These are phyloP conservation scores for Blastobasis adustella DNA, from an alignment of 2,888 invertebrate genomes.

Conservation along the genomic window DNA sequence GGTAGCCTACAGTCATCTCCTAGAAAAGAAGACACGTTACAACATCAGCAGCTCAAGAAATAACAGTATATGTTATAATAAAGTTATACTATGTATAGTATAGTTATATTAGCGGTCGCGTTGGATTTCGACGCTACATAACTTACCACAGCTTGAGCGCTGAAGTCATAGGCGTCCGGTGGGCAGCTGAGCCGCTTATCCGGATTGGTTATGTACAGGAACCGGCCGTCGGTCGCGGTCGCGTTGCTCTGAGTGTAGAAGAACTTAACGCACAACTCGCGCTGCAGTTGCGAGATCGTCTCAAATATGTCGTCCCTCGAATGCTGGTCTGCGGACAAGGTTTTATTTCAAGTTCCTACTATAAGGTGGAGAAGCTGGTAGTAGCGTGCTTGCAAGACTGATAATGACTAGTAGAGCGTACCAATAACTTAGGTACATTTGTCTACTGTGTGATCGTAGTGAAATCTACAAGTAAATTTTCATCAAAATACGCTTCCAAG, in stretches of 20 bases:
- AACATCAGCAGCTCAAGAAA: background rate
- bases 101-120: no score
- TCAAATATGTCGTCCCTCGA: conserved; percentile 49
- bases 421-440: no score
- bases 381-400: no score
- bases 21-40: conserved; percentile 13
- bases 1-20: conserved; percentile 57
- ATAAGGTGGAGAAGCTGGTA: no score
- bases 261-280: conserved; percentile 54
- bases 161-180: conserved; percentile 30
- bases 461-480: background rate
- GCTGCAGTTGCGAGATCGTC: conserved; percentile 31
- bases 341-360: no score
- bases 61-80: no score
- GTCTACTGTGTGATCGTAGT: background rate
- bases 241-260: conserved; percentile 35
- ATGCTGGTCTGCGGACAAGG: conserved; percentile 34
- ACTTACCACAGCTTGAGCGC: conserved; percentile 38
- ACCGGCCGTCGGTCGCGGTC: conserved; percentile 21
- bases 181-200: conserved; percentile 42
- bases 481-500: background rate
- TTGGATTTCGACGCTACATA: no score
- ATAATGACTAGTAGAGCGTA: no score
- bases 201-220: conserved; percentile 45
- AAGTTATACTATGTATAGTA: no score